Conservation (phyloP, 1,140 invertebrate genomes). For the Sminthurinus signatus region DNA sequence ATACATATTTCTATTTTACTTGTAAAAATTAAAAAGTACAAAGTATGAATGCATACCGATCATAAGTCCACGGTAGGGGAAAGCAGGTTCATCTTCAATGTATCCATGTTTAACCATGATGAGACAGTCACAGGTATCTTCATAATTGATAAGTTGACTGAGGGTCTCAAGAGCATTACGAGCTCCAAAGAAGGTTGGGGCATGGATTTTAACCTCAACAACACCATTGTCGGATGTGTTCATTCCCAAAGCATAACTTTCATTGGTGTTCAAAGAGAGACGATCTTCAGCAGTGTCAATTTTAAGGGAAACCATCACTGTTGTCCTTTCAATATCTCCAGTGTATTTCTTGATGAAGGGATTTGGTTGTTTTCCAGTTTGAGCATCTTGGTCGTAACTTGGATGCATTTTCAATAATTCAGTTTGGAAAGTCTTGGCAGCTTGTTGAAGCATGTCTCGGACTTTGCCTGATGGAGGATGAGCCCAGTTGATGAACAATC, state of each 20-base stretch:
- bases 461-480: conserved; percentile 39
- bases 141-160: conserved; percentile 57
- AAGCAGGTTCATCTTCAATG: conserved; percentile 59
- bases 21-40: no score
- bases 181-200: conserved; percentile 63
- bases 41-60: conserved; percentile 24
- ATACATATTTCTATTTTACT: no score
- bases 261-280: conserved; percentile 59
- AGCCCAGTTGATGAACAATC: conserved; percentile 41
- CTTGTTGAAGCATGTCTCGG: conserved; percentile 40
- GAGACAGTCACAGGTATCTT: conserved; percentile 42
- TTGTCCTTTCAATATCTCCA: conserved; percentile 40
- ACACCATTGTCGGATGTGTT: conserved; percentile 41
- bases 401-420: conserved; percentile 41
- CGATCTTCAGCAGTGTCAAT: conserved; percentile 41
- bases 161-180: conserved; percentile 70
- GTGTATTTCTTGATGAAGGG: conserved; percentile 41
- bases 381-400: conserved; percentile 28
- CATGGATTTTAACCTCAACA: conserved; percentile 52
- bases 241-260: conserved; percentile 59
- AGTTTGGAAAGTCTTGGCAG: conserved; percentile 39
- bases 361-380: conserved; percentile 36
- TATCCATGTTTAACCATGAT: conserved; percentile 37
- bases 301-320: conserved; percentile 39
- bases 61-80: conserved; percentile 64